Base-by-base conservation (phyloP, 2,888 invertebrate genomes). In the Pardosa pseudoannulata region DNA sequence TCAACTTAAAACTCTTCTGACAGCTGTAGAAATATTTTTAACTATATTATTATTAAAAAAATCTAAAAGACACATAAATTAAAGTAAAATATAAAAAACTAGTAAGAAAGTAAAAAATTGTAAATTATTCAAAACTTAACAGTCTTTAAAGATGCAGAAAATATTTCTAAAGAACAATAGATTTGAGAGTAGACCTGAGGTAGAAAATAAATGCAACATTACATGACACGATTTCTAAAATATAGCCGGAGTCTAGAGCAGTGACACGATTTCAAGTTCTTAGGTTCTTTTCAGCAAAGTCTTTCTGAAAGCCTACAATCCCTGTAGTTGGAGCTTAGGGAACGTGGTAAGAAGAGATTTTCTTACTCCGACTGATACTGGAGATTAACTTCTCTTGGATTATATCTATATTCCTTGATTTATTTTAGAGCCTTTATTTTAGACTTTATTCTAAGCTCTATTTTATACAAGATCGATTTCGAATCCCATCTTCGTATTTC, bases 371-470 rank as follows among this genome's bases (percentile, higher is more conserved):
- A 71, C 36, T 31, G 39, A 32, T 50, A 62, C 70, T 79, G 28
- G 28, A 62, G 79, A 79, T 79, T 79, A 79, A 79, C 79, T 79
- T 70, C 36, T 2, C 2, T 11, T 19, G 70, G 62, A 70, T 79
- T 79, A 79, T 41, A 19, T 76, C 41, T 65, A 46, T 19, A 36
- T 74, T 36, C 64, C 56, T 27, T 62, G 27, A 62, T 39, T 28
- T 74, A 62, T 74, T 74, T 64, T 46, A 46, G 46, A 46, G 16
- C 13, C 29, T 29, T 29, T 65, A 65, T 65, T 65, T 68, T 7
- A n/a, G n/a, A 74, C 16, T n/a, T 64, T 50, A 9, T 3, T 27
- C 16, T 5, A 41, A 65, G 65, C 31, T 67, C 29, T 28, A 56
- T 28, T 73, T 73, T 46, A 16, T 7, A 36, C 36, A 36, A 36